Evolutionary conservation across 2,888 invertebrate genomes (phyloP), one percentile per base, ranked within the genome.

Genomic region (Dascillus cervinus): DNA sequence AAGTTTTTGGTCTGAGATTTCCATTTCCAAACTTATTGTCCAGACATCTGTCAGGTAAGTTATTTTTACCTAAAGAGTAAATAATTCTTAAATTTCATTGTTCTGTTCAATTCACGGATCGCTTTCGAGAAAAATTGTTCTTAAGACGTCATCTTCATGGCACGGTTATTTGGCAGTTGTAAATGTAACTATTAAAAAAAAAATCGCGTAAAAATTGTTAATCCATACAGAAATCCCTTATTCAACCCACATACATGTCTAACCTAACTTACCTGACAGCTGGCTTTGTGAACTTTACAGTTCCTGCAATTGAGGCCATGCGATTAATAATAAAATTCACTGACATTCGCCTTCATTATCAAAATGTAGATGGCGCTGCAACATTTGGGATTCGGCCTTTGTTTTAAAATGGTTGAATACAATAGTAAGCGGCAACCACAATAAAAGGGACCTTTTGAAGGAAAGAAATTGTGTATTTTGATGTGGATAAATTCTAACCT

Each of bases 1-100:
- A 52, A 64, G 48, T 48, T 65, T 65, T 10, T 19, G 30, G 22
- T 39, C 42, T 26, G 32, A 24, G 25, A 13, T 27, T 39, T 36
- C 36, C 12, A 25, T 9, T 27, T 39, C 39, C 39, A 39, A n/a
- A n/a, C 3, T 11, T 11, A 20, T 34, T 34, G 29, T 23, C 29
- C 26, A 22, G 30, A 22, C 34, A 34, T 34, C 29, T 34, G 29
- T 29, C 27, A 23, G 15, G 15, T 19, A 20, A 34, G 30, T 17
- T 19, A 23, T 13, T 29, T 29, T 22, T 19, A 24, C 12, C 11
- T 13, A 30, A 24, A 13, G 11, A 11, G 14, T 24, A 30, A 11
- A 19, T 12, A 30, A 30, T 24, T 11, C 19, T 17, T 30, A 5
- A 10, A 8, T 9, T 14, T 14, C 9, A 12, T 13, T 25, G 14